Evolutionary conservation across 2,797 vertebrate species (phyloP).

Genomic region (Diglossa cyanea): DNA sequence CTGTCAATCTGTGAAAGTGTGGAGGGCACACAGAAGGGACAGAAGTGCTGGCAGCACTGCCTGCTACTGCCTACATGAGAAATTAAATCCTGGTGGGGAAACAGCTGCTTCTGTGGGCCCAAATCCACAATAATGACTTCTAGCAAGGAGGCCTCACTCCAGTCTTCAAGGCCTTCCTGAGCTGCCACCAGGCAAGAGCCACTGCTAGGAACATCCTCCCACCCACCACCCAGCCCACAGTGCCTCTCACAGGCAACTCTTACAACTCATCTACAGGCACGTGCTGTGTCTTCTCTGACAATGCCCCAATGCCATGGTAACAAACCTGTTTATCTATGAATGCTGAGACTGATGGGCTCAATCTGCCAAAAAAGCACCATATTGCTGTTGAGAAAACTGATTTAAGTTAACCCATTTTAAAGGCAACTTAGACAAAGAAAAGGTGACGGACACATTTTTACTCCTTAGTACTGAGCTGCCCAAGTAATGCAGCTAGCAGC

Average conservation of each 20-base stretch:
- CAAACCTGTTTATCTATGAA: slow-evolving; percentile 25
- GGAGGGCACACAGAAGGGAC: neutral
- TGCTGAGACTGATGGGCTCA: slow-evolving; percentile 2
- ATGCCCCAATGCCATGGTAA: neutral
- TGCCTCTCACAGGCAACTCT: neutral
- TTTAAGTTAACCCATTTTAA: neutral
- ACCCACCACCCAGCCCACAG: neutral
- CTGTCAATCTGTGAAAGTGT: neutral
- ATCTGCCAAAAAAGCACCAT: neutral
- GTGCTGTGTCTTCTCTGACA: accelerated
- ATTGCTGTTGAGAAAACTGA: neutral
- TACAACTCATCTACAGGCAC: neutral
- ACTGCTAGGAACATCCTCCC: neutral
- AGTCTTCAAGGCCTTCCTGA: neutral
- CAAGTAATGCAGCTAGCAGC: neutral
- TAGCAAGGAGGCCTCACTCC: neutral
- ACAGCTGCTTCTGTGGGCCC: neutral
- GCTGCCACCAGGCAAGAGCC: neutral
- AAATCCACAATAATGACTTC: neutral
- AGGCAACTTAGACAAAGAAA: neutral
- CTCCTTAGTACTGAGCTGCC: neutral
- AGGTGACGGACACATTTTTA: neutral
- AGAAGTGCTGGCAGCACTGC: neutral
- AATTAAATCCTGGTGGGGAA: slow-evolving; percentile 10
- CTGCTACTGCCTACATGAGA: neutral